Conservation (phyloP, 2,797 vertebrate genomes). For the Sebastes wilsoni region DNA sequence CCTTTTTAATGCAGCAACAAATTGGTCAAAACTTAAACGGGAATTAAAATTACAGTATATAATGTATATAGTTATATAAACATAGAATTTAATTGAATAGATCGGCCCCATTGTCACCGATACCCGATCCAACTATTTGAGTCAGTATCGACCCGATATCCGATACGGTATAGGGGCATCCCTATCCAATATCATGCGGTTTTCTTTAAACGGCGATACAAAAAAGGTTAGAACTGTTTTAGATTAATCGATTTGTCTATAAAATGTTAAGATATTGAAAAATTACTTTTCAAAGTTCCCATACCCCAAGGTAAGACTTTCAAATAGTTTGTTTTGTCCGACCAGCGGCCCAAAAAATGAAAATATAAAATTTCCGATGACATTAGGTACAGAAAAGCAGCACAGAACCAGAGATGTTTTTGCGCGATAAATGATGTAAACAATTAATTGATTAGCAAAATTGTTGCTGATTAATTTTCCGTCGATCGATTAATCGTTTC, state of each 20-base stretch:
- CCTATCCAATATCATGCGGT: background rate
- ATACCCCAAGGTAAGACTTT: fast-evolving
- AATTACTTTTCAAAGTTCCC: background rate
- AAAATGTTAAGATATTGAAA: background rate
- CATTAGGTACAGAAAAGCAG: background rate
- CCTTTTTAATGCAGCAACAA: too few species aligned
- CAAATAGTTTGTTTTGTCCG: background rate
- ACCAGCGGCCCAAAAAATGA: background rate
- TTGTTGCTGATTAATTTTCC: background rate
- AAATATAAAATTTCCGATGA: background rate
- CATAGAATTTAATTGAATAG: too few species aligned
- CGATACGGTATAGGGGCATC: fast-evolving
- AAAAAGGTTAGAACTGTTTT: background rate
- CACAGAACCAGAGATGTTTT: background rate
- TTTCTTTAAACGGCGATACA: background rate
- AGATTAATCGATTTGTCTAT: background rate
- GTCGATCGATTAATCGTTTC: background rate
- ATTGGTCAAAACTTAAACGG: too few species aligned
- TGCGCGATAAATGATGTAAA: background rate
- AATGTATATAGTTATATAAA: too few species aligned
- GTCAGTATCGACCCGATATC: too few species aligned
- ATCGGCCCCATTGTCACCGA: too few species aligned
- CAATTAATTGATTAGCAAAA: background rate
- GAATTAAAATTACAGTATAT: fast-evolving
- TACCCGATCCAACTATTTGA: too few species aligned